Evolutionary conservation across 1,140 invertebrate species (phyloP).

Genomic region (Acarapis woodi): DNA sequence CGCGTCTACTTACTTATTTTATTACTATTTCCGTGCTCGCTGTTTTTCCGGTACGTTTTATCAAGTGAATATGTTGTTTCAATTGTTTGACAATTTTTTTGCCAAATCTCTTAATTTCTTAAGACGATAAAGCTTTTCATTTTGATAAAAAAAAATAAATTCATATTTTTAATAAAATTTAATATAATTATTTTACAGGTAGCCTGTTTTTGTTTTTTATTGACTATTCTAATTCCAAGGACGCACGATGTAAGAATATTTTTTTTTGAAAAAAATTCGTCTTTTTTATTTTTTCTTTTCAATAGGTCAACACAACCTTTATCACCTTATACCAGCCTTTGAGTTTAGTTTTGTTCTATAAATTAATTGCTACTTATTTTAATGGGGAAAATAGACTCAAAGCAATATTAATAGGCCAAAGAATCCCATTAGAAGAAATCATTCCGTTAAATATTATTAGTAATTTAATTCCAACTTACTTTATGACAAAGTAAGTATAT

Average conservation of each 20-base stretch:
- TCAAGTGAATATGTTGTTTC: too few relatives aligned
- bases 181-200: slow-evolving; percentile 4
- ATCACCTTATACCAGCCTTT: slow-evolving; percentile 8
- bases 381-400: slow-evolving; percentile 6
- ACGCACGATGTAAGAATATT: slow-evolving; percentile 6
- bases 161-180: not conserved
- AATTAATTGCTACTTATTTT: slow-evolving; percentile 6
- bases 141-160: not conserved
- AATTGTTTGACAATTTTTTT: too few relatives aligned
- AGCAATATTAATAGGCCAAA: slow-evolving; percentile 1
- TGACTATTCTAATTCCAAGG: slow-evolving; percentile 6
- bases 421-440: slow-evolving; percentile 4
- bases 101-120: too few relatives aligned
- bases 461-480: slow-evolving; percentile 1
- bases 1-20: slow-evolving; percentile 5
- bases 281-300: slow-evolving; percentile 5
- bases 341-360: slow-evolving; percentile 6
- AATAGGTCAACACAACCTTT: slow-evolving; percentile 7
- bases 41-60: slow-evolving; percentile 6
- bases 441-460: slow-evolving; percentile 6
- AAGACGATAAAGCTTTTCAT: too few relatives aligned
- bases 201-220: slow-evolving; percentile 5
- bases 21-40: slow-evolving; percentile 1
- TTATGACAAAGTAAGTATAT: slow-evolving; percentile 3
- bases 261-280: slow-evolving; percentile 7